These are phyloP conservation scores for Temnopleurus reevesii DNA, from an alignment of 53 echinoderm and acorn worm species.

Conservation along the genomic window DNA sequence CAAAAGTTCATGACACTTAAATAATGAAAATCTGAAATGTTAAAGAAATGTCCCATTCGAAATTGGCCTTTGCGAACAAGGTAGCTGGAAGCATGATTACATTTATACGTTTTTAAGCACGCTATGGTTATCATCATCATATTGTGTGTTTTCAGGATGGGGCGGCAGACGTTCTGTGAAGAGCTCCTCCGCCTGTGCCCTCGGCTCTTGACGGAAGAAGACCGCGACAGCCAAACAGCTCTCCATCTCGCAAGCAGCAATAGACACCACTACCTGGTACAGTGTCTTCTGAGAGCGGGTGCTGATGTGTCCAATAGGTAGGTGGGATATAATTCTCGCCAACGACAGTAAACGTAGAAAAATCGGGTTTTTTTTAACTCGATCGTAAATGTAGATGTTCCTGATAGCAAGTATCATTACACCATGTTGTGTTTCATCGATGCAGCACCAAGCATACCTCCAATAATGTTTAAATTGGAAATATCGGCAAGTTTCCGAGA, in stretches of 20 bases:
- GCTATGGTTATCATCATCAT: no score
- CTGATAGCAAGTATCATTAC: no score
- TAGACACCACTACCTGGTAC: slow-evolving; percentile 64
- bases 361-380: no score
- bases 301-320: slow-evolving; percentile 79
- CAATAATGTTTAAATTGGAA: no score
- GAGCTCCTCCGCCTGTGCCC: slow-evolving; percentile 53
- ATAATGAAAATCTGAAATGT: neutral
- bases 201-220: slow-evolving; percentile 62
- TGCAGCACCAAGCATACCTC: no score
- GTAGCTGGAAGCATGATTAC: neutral
- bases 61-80: neutral
- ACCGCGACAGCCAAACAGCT: slow-evolving; percentile 67
- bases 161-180: neutral
- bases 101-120: no score
- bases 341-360: no score
- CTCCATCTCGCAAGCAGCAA: slow-evolving; percentile 70
- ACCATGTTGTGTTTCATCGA: no score
- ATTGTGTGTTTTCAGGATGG: neutral
- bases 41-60: neutral
- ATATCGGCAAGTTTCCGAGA: no score
- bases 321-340: no score
- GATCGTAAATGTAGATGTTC: no score
- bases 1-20: neutral
- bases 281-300: slow-evolving; percentile 65